Evolutionary conservation across 2,113 vertebrate genomes (phyloP).

Genomic region (Cygnus atratus): DNA sequence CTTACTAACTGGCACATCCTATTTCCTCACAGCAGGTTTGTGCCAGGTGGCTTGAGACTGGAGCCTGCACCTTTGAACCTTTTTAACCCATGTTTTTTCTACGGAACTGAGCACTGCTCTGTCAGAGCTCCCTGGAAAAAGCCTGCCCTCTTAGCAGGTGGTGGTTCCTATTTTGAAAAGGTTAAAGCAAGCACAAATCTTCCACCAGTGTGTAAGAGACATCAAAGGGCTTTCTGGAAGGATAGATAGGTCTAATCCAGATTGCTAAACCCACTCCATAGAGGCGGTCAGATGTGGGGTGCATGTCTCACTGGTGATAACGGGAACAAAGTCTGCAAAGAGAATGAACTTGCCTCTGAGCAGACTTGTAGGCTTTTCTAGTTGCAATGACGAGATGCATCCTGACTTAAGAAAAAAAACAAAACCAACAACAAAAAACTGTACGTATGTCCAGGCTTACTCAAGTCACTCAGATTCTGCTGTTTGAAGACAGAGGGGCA

Average conservation of each 20-base stretch:
- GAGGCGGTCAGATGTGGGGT: not conserved
- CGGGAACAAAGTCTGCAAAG: not conserved
- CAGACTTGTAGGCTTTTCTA: not conserved
- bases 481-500: not conserved
- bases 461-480: not conserved
- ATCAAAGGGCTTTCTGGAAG: not conserved
- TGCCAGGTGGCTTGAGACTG: not conserved
- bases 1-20: not conserved
- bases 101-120: not conserved
- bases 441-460: not conserved
- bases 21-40: not conserved
- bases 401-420: not conserved
- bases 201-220: not conserved
- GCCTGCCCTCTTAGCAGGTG: not conserved
- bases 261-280: not conserved
- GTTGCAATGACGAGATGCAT: not conserved
- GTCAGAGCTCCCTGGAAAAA: not conserved
- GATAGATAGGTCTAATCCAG: not conserved
- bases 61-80: not conserved
- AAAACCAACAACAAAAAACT: rapidly evolving
- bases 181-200: not conserved
- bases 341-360: not conserved
- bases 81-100: not conserved
- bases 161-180: not conserved
- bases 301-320: rapidly evolving